Evolutionary conservation across 2,888 invertebrate genomes (phyloP).

Genomic region (Tanypteryx hageni): DNA sequence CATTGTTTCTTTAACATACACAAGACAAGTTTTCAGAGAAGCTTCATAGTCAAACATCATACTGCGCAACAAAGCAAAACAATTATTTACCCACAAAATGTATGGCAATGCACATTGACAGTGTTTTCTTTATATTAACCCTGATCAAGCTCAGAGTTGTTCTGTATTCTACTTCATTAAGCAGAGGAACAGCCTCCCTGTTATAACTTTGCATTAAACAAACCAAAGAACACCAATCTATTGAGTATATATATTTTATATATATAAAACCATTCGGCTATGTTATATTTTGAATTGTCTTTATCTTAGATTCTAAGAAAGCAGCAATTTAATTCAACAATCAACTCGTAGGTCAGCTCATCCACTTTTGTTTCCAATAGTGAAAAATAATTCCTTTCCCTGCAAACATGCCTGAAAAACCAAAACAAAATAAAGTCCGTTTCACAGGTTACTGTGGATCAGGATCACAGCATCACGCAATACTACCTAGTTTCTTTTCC

Average conservation of each 20-base stretch:
- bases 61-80: constrained; percentile 44
- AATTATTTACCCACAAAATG: constrained; percentile 49
- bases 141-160: background rate
- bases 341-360: constrained; percentile 17
- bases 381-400: constrained; percentile 52
- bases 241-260: constrained; percentile 46
- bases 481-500: constrained; percentile 1
- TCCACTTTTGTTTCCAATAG: constrained; percentile 13
- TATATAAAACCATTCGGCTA: constrained; percentile 50
- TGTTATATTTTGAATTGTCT: constrained; percentile 26
- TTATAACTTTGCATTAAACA: constrained; percentile 57
- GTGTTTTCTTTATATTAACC: constrained; percentile 29
- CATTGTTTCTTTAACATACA: background rate
- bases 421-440: constrained; percentile 34
- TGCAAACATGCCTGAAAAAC: constrained; percentile 5
- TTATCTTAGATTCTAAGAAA: constrained; percentile 26
- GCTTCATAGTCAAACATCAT: constrained; percentile 7
- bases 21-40: constrained; percentile 21
- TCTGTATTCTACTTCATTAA: constrained; percentile 35
- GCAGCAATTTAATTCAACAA: constrained; percentile 48
- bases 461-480: constrained; percentile 28
- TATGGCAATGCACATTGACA: constrained; percentile 34
- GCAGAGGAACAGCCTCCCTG: constrained; percentile 30
- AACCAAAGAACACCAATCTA: constrained; percentile 63
- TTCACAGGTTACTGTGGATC: constrained; percentile 30